Evolutionary conservation across 2,113 vertebrate species (phyloP), one percentile per base, ranked within the genome.

Genomic region (Cyanoderma ruficeps): DNA sequence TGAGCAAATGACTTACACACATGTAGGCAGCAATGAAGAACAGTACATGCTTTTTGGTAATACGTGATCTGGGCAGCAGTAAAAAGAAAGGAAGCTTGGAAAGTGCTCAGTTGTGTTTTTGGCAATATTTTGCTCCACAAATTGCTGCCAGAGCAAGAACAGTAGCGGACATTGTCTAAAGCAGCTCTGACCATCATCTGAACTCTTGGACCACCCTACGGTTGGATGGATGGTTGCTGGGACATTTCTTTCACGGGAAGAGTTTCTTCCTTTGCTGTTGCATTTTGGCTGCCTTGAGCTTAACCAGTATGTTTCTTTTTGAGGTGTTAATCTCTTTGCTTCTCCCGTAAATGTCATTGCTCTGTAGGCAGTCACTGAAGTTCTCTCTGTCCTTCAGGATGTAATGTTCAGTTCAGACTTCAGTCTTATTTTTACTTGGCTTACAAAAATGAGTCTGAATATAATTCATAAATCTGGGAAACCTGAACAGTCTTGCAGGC

Each of bases 1-100:
- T 97, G 97, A 95, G 78, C 65, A 97, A 97, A 97, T 96, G 89
- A 96, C 93, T 97, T 97, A 8, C 50, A 94, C 88, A 96, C 53
- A 75, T 94, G 94, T 95, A 96, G 95, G 83, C 84, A 94, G 94
- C 64, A 94, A 82, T 10, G 33, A 80, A 68, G 46, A 79, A 78
- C 59, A 72, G 81, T 70, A 77, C 85, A 94, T 95, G 78, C 88
- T 96, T 97, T 75, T 96, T 78, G 80, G 87, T 82, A 93, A 81
- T 82, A 94, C 8, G 35, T 90, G 94, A 94, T 87, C 59, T 57
- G 64, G 69, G 80, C 95, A 97, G 55, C 53, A 90, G 94, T 89
- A 78, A 85, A 91, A 61, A 81, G 87, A 95, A 93, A 90, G 87
- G 87, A 65, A 95, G 57, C 59, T 93, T 88, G 92, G 90, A 90